Conservation (phyloP, 2,888 invertebrate species). For the Apamea epomidion region DNA sequence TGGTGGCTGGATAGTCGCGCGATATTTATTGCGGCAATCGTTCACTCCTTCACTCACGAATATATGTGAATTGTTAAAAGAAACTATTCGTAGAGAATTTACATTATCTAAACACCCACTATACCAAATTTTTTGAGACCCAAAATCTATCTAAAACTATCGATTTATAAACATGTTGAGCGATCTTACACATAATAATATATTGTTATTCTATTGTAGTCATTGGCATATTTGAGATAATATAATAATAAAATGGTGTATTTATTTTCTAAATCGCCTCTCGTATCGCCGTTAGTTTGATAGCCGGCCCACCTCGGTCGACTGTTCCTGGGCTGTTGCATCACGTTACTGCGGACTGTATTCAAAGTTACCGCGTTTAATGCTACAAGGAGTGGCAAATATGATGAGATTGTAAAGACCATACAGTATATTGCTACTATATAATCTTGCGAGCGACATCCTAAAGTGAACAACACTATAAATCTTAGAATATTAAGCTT, state of each 20-base stretch:
- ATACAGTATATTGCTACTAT: slow-evolving; percentile 40
- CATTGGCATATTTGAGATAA: slow-evolving; percentile 66
- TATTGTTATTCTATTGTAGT: slow-evolving; percentile 63
- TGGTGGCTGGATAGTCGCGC: slow-evolving; percentile 31
- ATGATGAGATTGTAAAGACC: slow-evolving; percentile 46
- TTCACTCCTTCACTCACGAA: slow-evolving; percentile 52
- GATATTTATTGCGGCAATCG: slow-evolving; percentile 50
- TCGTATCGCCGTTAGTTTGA: slow-evolving; percentile 59
- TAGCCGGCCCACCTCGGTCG: slow-evolving; percentile 57
- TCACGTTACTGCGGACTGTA: slow-evolving; percentile 32
- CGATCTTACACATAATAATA: slow-evolving; percentile 65
- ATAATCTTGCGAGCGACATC: slow-evolving; percentile 38
- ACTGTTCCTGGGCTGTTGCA: slow-evolving; percentile 53
- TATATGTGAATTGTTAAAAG: slow-evolving; percentile 59
- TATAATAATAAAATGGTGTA: slow-evolving; percentile 63
- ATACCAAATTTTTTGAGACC: slow-evolving; percentile 19
- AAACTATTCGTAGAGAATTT: slow-evolving; percentile 40
- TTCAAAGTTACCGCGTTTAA: slow-evolving; percentile 31
- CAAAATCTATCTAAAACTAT: slow-evolving; percentile 52
- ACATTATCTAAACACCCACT: slow-evolving; percentile 54
- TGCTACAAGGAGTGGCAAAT: slow-evolving; percentile 54
- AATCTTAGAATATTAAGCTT: slow-evolving; percentile 49
- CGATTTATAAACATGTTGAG: slow-evolving; percentile 62
- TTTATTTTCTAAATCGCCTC: slow-evolving; percentile 63
- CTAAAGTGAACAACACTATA: slow-evolving; percentile 52